A percentile compares a stretch with the other conserved stretches of the same genome.
Conservation (phyloP, 2,888 invertebrate species). For the Agriopis marginaria region DNA sequence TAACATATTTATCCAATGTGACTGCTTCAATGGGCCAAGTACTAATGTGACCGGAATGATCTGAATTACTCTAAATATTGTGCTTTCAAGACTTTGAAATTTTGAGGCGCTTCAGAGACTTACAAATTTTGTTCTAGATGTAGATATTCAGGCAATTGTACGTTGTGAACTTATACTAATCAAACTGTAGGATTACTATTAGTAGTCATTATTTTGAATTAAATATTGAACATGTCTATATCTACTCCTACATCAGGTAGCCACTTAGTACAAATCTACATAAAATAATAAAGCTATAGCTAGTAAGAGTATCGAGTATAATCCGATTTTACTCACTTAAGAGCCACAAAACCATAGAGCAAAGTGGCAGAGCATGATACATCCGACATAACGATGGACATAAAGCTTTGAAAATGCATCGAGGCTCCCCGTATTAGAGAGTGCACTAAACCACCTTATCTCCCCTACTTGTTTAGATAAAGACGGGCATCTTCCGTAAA, state of each 20-base stretch:
- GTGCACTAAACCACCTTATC: conserved; percentile 76
- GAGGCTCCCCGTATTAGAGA: conserved; percentile 61
- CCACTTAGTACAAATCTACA: conserved; percentile 6
- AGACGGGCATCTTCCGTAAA: conserved; percentile 69
- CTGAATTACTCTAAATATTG: no score
- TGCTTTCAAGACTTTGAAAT: no score
- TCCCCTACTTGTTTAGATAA: conserved; percentile 76
- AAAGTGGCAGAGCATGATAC: conserved; percentile 48
- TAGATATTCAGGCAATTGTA: no score
- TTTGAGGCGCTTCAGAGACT: no score
- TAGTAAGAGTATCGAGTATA: conserved; percentile 10
- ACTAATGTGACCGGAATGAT: no score
- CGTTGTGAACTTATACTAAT: no score
- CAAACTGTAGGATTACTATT: no score
- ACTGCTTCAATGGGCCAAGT: no score
- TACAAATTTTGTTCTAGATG: no score
- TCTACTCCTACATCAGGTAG: neutral
- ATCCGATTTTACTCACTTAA: conserved; percentile 35
- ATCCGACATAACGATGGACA: conserved; percentile 63
- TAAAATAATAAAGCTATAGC: neutral
- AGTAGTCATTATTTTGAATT: neutral
- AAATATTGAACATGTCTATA: neutral
- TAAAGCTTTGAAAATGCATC: conserved; percentile 66
- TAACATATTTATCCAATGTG: no score
- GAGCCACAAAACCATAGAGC: conserved; percentile 42